Percentiles rank a stretch among this genome's conserved stretches.
Evolutionary conservation across 2,113 vertebrate species (phyloP).

Genomic region (Halcyon malimbica): DNA sequence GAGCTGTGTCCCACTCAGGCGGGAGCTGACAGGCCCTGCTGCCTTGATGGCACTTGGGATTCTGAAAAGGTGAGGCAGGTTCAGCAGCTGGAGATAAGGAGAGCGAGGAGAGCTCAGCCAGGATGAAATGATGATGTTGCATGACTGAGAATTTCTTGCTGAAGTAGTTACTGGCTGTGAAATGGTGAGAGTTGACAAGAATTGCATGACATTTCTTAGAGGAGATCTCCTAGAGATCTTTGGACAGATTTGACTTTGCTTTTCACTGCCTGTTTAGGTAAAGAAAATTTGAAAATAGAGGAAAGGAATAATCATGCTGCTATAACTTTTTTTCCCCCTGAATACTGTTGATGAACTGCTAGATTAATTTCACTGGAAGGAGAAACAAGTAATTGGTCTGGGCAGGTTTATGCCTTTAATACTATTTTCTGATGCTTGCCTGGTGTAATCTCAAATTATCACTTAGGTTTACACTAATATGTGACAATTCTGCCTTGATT

Average conservation of each 20-base stretch:
- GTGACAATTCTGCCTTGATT: neutral
- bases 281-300: neutral
- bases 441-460: neutral
- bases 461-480: neutral
- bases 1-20: neutral
- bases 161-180: neutral
- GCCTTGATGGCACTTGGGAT: neutral
- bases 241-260: neutral
- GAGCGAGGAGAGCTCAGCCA: neutral
- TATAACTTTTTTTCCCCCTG: neutral
- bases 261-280: neutral
- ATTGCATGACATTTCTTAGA: neutral
- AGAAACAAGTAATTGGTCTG: neutral
- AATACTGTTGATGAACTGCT: neutral
- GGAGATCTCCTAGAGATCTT: neutral
- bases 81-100: constrained; percentile 29
- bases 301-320: neutral
- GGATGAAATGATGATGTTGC: constrained; percentile 20
- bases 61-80: constrained; percentile 38
- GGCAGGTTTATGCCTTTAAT: neutral
- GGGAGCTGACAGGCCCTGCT: neutral
- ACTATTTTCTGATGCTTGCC: neutral
- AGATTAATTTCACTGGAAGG: neutral
- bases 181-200: neutral
- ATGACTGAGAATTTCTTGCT: constrained; percentile 4